These are phyloP conservation scores for Gymnocephalus cernua DNA, from an alignment of 2,113 vertebrate species.

Conservation along the genomic window DNA sequence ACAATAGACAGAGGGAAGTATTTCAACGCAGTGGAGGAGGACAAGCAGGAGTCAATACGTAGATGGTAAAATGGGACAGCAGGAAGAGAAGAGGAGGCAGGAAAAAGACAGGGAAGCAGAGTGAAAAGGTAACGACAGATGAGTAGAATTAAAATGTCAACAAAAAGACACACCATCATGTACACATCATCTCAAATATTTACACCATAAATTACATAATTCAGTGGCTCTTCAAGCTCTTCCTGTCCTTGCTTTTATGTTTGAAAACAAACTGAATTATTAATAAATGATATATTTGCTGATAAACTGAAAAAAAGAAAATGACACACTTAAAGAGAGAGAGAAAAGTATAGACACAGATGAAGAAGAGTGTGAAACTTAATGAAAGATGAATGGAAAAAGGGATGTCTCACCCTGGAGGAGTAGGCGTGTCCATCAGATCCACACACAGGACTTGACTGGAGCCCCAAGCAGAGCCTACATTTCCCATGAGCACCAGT, in stretches of 20 bases:
- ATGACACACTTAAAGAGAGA: background rate
- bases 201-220: background rate
- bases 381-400: background rate
- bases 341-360: background rate
- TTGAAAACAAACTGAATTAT: conserved; percentile 45
- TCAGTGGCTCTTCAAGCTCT: conserved; percentile 16
- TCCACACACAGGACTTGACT: conserved; percentile 74
- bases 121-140: background rate
- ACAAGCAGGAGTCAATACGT: background rate
- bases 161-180: background rate
- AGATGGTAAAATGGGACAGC: background rate
- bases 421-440: conserved; percentile 90
- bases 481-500: conserved; percentile 87
- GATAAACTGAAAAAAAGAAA: background rate
- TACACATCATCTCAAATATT: background rate
- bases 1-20: background rate
- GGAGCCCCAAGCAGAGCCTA: conserved; percentile 84
- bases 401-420: conserved; percentile 83
- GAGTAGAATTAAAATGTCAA: background rate
- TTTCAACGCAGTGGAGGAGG: conserved; percentile 7
- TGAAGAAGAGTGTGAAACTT: background rate
- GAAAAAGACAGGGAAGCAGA: background rate
- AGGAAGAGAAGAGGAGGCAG: background rate
- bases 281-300: background rate
- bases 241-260: conserved; percentile 83